phyloP scores from a whole-genome alignment of 2,113 vertebrate species.

The Pavo muticus region DNA sequence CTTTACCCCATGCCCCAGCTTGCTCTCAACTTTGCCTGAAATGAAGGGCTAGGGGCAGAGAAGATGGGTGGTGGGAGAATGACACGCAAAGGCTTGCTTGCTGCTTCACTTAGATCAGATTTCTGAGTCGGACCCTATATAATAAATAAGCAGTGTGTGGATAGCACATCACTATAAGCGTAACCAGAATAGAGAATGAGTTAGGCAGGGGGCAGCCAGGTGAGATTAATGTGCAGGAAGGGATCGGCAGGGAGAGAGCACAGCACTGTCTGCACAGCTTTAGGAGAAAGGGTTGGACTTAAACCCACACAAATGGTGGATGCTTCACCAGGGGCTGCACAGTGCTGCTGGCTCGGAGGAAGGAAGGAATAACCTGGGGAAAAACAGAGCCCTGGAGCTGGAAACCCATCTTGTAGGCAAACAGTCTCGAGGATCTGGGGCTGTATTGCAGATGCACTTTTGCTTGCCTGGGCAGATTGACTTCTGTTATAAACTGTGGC shows the following conservation, averaged over 20 bases:
- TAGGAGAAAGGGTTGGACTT: neutral
- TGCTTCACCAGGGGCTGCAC: neutral
- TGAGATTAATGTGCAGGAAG: neutral
- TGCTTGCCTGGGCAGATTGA: neutral
- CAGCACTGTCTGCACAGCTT: neutral
- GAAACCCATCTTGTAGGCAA: neutral
- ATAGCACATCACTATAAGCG: neutral
- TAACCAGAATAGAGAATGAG: rapidly evolving
- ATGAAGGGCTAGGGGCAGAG: neutral
- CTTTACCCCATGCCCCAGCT: neutral
- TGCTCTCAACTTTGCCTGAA: neutral
- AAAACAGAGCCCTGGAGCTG: neutral
- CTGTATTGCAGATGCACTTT: constrained; percentile 29
- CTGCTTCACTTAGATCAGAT: neutral
- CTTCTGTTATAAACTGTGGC: neutral
- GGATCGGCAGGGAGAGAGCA: neutral
- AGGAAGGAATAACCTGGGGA: neutral
- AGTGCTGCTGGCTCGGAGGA: neutral
- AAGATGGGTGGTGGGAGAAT: neutral
- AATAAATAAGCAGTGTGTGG: neutral
- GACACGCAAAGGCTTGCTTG: neutral
- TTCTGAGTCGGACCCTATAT: neutral
- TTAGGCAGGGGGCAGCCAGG: neutral
- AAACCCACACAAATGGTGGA: neutral
- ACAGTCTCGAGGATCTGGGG: neutral